Percentiles rank a stretch among this genome's conserved stretches.
Evolutionary conservation across 2,797 vertebrate genomes (phyloP).

Genomic region (Muscicapa striata): DNA sequence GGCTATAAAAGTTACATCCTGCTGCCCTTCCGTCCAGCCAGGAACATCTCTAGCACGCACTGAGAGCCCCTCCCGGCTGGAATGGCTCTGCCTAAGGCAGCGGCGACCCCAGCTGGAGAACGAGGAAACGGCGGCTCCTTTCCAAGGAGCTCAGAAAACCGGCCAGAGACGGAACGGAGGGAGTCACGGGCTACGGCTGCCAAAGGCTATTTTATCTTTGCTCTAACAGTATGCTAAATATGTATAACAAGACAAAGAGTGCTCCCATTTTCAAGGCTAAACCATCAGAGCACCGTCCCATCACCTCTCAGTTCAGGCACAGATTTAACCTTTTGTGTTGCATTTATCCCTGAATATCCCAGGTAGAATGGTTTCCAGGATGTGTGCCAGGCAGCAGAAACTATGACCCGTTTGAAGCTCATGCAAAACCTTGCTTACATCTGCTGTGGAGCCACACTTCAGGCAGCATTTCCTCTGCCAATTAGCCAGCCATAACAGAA

Average conservation of each 20-base stretch:
- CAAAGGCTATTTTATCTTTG: fast-evolving
- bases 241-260: background rate
- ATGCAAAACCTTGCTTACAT: background rate
- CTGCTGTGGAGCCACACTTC: background rate
- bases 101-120: background rate
- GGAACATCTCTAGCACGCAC: fast-evolving
- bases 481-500: background rate
- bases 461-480: background rate
- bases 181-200: background rate
- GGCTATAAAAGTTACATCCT: background rate
- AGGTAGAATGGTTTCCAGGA: background rate
- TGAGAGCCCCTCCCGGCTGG: fast-evolving
- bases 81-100: background rate
- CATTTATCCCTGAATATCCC: background rate
- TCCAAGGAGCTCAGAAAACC: background rate
- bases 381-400: background rate
- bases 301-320: background rate
- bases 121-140: background rate
- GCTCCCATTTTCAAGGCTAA: background rate
- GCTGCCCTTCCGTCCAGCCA: fast-evolving
- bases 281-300: too few species aligned
- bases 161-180: background rate
- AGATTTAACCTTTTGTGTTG: background rate
- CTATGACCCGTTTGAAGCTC: background rate
- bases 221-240: background rate